Evolutionary conservation across 2,113 vertebrate species (phyloP).

Genomic region (Dasyprocta punctata): DNA sequence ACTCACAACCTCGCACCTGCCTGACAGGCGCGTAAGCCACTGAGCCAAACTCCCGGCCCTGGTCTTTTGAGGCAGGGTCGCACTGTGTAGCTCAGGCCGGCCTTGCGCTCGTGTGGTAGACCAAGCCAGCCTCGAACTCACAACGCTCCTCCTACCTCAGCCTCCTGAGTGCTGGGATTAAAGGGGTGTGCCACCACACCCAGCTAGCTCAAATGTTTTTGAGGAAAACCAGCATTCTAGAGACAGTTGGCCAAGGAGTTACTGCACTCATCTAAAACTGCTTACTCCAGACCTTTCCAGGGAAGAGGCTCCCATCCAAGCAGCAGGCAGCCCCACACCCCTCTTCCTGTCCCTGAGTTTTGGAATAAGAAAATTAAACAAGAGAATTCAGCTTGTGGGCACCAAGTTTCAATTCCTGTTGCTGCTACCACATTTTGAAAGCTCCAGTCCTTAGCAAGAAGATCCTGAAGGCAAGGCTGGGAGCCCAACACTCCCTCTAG

Average conservation of each 20-base stretch:
- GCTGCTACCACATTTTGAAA: neutral
- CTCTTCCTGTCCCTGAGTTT: neutral
- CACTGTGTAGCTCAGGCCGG: no score
- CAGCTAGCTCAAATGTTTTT: neutral
- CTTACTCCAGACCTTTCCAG: neutral
- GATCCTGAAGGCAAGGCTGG: neutral
- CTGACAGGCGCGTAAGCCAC: no score
- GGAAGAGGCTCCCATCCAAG: neutral
- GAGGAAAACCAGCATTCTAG: neutral
- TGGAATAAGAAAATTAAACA: neutral
- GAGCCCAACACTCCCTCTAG: conserved; percentile 31
- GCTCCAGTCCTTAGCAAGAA: neutral
- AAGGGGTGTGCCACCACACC: no score
- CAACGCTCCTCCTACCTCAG: no score
- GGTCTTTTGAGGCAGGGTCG: no score
- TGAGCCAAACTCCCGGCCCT: no score
- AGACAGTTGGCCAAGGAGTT: neutral
- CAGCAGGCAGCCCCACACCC: neutral
- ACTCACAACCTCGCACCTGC: no score
- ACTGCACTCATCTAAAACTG: neutral
- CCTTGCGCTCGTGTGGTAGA: no score
- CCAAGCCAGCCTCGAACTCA: no score
- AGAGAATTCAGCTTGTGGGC: neutral
- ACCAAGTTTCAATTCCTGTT: neutral
- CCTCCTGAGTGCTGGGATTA: no score